Percentiles rank a stretch among this genome's conserved stretches.
Evolutionary conservation across 37 sponge, comb jelly and placozoan genomes (phyloP).

Genomic region (Bolinopsis microptera): DNA sequence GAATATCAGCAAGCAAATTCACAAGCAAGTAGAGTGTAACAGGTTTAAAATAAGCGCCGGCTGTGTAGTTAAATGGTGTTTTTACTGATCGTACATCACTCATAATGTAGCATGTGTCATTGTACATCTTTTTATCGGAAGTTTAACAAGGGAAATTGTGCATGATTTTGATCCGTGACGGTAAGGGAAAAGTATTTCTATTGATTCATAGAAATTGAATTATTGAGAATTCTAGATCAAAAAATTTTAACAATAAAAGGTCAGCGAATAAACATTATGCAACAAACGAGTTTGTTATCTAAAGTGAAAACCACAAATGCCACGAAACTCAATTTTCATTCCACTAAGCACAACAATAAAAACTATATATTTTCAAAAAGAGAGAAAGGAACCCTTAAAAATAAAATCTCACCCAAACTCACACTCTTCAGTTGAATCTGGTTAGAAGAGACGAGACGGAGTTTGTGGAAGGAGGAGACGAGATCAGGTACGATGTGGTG

Average conservation of each 20-base stretch:
- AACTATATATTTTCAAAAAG: neutral
- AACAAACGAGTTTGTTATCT: too few species aligned
- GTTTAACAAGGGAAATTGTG: neutral
- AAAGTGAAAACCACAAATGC: too few species aligned
- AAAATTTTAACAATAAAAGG: neutral
- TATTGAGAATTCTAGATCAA: neutral
- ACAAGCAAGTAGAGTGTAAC: neutral
- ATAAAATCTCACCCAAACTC: neutral
- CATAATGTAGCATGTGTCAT: neutral
- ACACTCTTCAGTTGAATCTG: conserved; percentile 45
- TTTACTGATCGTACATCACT: neutral
- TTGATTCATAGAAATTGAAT: neutral
- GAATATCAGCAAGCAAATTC: neutral
- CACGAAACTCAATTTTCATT: too few species aligned
- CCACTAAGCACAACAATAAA: too few species aligned
- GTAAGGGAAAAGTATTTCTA: neutral
- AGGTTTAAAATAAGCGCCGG: neutral
- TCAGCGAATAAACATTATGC: neutral
- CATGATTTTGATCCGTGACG: neutral
- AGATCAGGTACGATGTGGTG: neutral
- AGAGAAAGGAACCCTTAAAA: neutral
- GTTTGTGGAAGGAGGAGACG: conserved; percentile 55
- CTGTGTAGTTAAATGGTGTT: neutral
- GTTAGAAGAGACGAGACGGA: neutral
- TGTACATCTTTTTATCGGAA: neutral